Base-by-base conservation (phyloP, 2,113 vertebrate species). In the Dasyurus viverrinus region DNA sequence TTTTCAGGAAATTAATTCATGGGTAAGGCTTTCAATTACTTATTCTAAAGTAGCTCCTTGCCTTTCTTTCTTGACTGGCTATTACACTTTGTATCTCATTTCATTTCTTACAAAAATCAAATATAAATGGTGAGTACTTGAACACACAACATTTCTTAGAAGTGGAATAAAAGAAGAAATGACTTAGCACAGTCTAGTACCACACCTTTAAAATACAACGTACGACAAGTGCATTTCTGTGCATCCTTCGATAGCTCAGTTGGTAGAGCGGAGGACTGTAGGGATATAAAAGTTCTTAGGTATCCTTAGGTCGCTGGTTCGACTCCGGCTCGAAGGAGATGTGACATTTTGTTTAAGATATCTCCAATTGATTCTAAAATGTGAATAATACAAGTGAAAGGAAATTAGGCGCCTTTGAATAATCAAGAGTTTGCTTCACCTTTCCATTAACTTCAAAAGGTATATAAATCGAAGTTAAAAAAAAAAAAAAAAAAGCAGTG, bases 211-310 rank as follows among this genome's bases (percentile, higher is more conserved):
- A 84, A 84, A 42, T 76, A 84, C 16, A 19, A 42, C 19, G 2
- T 8, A 42, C 68, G 16, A 5, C 4, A 42, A 2, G 3, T 48
- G 0, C 2, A 7, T 5, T n/a, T 19, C 0, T 7, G 19, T 2
- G 14, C 6, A 19, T 4, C 68, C 14, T 76, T 76, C 36, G 36
- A n/a, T 76, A 84, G n/a, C 68, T 84, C 68, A 84, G n/a, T 84
- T 84, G 68, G n/a, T 84, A 42, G 68, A 84, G 68, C n/a, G 68
- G n/a, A 84, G 68, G 68, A 84, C n/a, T 84, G 68, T 84, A 84
- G n/a, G 14, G 22, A 23, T 0, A 42, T 0, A 23, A 0, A n/a
- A n/a, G n/a, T 7, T 0, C 0, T 36, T 42, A 8, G 68, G 1
- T 23, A 84, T 84, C 68, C 68, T 84, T 84, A 84, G 68, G 68